Percentiles rank a stretch among this genome's conserved stretches.
Conservation (phyloP, 2,113 vertebrate genomes). For the Notothenia coriiceps region DNA sequence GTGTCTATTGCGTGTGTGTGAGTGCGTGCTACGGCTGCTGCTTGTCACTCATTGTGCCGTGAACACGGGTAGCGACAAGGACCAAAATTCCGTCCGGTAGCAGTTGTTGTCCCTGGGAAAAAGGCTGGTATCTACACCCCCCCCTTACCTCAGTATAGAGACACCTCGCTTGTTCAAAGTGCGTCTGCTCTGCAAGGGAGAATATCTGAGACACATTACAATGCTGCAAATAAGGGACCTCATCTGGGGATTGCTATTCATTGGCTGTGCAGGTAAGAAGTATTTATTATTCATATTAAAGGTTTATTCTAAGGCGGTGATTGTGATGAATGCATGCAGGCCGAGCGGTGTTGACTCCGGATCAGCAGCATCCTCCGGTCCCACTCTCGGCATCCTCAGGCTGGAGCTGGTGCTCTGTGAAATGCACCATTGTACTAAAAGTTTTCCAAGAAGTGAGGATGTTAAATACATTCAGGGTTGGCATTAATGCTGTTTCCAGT, state of each 20-base stretch:
- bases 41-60: slow-evolving; percentile 92
- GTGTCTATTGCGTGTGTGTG: slow-evolving; percentile 72
- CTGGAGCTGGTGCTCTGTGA: not conserved
- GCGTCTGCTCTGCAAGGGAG: slow-evolving; percentile 78
- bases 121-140: slow-evolving; percentile 39
- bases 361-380: slow-evolving; percentile 63
- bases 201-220: slow-evolving; percentile 84
- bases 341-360: slow-evolving; percentile 32
- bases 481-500: not conserved
- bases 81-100: slow-evolving; percentile 67
- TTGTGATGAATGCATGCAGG: slow-evolving; percentile 14
- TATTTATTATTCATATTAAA: slow-evolving; percentile 12
- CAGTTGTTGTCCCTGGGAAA: slow-evolving; percentile 56
- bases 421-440: not conserved
- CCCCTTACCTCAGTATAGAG: slow-evolving; percentile 3
- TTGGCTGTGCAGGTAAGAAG: slow-evolving; percentile 90
- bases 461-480: too few relatives aligned
- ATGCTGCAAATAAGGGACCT: slow-evolving; percentile 91
- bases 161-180: slow-evolving; percentile 56
- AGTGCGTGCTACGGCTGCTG: slow-evolving; percentile 89
- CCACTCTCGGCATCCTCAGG: slow-evolving; percentile 47
- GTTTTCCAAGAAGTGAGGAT: slow-evolving; percentile 18
- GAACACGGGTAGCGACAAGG: slow-evolving; percentile 78
- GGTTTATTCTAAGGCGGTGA: not conserved
- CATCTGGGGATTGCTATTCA: slow-evolving; percentile 90